These are phyloP conservation scores for Portevinia maculata DNA, from an alignment of 2,888 invertebrate genomes.

Conservation along the genomic window DNA sequence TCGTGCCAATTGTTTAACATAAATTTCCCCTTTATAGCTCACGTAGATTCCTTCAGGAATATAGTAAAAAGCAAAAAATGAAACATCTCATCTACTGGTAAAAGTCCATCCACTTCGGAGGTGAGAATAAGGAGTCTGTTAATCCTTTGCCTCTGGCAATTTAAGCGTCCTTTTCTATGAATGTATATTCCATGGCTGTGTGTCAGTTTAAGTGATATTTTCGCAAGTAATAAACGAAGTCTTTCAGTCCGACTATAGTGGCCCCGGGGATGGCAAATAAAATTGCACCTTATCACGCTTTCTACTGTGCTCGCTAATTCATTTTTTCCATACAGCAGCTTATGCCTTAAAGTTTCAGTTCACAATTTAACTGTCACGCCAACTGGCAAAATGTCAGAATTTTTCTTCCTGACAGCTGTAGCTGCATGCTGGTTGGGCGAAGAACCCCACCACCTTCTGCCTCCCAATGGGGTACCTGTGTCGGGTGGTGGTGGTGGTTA, in stretches of 20 bases:
- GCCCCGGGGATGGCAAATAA: slow-evolving; percentile 26
- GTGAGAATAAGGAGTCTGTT: slow-evolving; percentile 12
- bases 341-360: slow-evolving; percentile 36
- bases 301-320: slow-evolving; percentile 45
- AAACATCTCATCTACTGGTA: slow-evolving; percentile 43
- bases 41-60: slow-evolving; percentile 36
- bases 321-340: slow-evolving; percentile 38
- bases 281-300: slow-evolving; percentile 71
- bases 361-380: slow-evolving; percentile 71
- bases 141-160: slow-evolving; percentile 56
- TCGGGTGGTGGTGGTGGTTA: slow-evolving; percentile 24
- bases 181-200: slow-evolving; percentile 6
- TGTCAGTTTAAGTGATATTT: slow-evolving; percentile 71
- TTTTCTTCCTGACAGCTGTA: slow-evolving; percentile 32
- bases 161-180: slow-evolving; percentile 20
- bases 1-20: slow-evolving; percentile 28
- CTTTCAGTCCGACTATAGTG: slow-evolving; percentile 16
- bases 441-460: neutral
- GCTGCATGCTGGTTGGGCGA: slow-evolving; percentile 51
- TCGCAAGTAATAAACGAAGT: slow-evolving; percentile 67
- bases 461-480: neutral
- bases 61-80: slow-evolving; percentile 20
- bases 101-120: slow-evolving; percentile 23
- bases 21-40: slow-evolving; percentile 31
- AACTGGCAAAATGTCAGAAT: slow-evolving; percentile 72